phyloP scores from a whole-genome alignment of 2,888 invertebrate species.

The Lissonota sp. region DNA sequence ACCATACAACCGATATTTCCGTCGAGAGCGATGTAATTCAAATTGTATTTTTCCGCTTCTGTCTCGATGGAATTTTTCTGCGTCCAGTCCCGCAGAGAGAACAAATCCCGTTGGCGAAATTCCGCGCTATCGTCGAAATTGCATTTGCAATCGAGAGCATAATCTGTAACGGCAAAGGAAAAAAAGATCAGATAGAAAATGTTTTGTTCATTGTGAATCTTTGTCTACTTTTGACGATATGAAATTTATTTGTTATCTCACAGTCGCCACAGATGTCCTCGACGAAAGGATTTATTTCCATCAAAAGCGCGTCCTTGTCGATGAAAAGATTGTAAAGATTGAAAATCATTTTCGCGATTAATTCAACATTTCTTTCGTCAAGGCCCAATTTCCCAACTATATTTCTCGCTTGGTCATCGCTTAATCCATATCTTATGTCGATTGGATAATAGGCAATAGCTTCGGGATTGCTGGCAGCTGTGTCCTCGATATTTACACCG shows the following conservation, averaged over 20 bases:
- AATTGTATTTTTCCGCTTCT: constrained; percentile 93
- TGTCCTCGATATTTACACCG: constrained; percentile 98
- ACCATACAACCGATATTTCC: constrained; percentile 97
- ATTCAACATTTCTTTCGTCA: constrained; percentile 85
- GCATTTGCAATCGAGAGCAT: constrained; percentile 97
- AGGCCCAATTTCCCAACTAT: constrained; percentile 92
- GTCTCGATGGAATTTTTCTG: constrained; percentile 97
- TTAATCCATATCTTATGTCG: constrained; percentile 91
- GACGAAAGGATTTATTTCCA: constrained; percentile 98
- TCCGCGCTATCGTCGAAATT: constrained; percentile 98
- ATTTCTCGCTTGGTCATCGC: constrained; percentile 89
- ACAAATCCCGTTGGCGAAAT: constrained; percentile 95
- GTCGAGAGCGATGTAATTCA: constrained; percentile 98
- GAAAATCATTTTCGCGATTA: constrained; percentile 91
- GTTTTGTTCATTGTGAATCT: not conserved
- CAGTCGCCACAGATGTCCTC: constrained; percentile 93
- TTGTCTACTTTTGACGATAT: not conserved
- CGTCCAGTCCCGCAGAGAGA: constrained; percentile 92
- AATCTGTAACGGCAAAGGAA: constrained; percentile 86
- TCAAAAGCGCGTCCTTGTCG: constrained; percentile 94
- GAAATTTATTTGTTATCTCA: constrained; percentile 83
- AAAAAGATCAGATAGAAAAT: constrained; percentile 29
- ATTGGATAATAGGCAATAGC: constrained; percentile 97
- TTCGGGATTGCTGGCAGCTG: constrained; percentile 95
- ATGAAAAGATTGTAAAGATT: constrained; percentile 94